A percentile compares a stretch with the other conserved stretches of the same genome.
These are phyloP conservation scores for Fissipunctia ypsillon DNA, from an alignment of 2,888 invertebrate species.

Conservation along the genomic window DNA sequence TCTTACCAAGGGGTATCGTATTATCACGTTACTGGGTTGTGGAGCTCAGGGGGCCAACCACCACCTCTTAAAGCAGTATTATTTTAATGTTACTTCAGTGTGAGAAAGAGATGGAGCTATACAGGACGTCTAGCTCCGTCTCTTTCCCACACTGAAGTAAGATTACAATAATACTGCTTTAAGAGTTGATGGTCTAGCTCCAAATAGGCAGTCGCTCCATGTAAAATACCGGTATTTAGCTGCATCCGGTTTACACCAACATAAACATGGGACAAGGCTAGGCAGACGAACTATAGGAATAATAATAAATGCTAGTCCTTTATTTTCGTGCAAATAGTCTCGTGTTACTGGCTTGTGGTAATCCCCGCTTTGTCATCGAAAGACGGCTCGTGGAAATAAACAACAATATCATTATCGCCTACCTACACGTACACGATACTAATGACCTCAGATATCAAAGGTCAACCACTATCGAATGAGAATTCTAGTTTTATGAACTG, in stretches of 20 bases:
- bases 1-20: neutral
- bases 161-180: too few relatives aligned
- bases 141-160: too few relatives aligned
- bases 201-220: neutral
- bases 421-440: neutral
- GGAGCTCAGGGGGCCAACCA: too few relatives aligned
- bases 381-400: neutral
- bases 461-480: neutral
- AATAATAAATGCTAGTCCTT: neutral
- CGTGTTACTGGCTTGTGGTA: neutral
- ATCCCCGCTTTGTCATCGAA: neutral
- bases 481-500: neutral
- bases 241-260: neutral
- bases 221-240: neutral
- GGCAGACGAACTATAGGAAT: neutral
- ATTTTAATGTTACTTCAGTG: too few relatives aligned
- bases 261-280: neutral
- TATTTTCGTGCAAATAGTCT: neutral
- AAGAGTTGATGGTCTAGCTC: too few relatives aligned
- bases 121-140: too few relatives aligned
- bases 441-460: neutral
- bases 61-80: too few relatives aligned
- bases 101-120: too few relatives aligned
- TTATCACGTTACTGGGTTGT: neutral
- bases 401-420: neutral